A percentile compares a stretch with the other conserved stretches of the same genome.
These are phyloP conservation scores for Stigmatopora argus DNA, from an alignment of 2,113 vertebrate species.

Conservation along the genomic window DNA sequence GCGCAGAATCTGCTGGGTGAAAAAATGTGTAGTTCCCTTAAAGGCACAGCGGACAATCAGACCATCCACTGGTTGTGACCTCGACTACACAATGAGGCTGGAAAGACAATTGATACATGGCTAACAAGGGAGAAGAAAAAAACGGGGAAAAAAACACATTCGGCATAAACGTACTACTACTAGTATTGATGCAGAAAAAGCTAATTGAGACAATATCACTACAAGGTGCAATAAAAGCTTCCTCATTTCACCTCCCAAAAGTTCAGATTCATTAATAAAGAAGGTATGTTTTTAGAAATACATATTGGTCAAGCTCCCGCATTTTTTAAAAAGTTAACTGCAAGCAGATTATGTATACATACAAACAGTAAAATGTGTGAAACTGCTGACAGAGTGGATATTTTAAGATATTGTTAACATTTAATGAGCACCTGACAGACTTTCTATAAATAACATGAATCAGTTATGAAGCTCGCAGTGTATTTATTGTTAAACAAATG, in stretches of 20 bases:
- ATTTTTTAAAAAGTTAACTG: background rate
- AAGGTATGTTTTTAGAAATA: background rate
- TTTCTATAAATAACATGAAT: background rate
- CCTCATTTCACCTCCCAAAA: background rate
- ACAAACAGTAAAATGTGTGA: background rate
- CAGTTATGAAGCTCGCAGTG: background rate
- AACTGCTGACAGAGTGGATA: background rate
- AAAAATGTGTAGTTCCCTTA: conserved; percentile 55
- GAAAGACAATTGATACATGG: background rate
- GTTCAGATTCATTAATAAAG: background rate
- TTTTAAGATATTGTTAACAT: background rate
- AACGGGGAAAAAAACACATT: background rate
- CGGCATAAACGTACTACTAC: no score
- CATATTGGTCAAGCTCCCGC: background rate
- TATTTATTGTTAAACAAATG: background rate
- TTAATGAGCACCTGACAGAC: background rate
- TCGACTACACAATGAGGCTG: conserved; percentile 13
- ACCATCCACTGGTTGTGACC: conserved; percentile 29
- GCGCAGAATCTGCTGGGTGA: conserved; percentile 38
- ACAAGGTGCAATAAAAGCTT: background rate
- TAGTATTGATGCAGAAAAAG: no score
- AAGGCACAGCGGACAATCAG: conserved; percentile 59
- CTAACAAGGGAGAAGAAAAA: conserved; percentile 20
- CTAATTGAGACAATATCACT: background rate
- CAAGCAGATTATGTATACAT: background rate